phyloP scores from a whole-genome alignment of 2,797 vertebrate genomes.

The Catostomus latipinnis region DNA sequence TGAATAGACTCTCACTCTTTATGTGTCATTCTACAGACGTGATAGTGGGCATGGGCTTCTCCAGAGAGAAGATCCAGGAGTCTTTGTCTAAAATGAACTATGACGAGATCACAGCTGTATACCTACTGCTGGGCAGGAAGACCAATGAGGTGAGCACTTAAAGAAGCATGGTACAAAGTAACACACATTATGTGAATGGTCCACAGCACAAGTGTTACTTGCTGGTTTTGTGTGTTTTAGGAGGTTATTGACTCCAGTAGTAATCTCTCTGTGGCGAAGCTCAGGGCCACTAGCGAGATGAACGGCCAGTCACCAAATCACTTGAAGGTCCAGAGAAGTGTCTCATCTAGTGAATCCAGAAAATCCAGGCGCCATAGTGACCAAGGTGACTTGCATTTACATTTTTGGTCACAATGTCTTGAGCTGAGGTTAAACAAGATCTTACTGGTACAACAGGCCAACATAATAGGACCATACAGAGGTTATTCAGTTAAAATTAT shows the following conservation, averaged over 20 bases:
- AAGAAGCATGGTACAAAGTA: background rate
- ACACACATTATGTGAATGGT: background rate
- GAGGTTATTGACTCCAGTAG: constrained; percentile 95
- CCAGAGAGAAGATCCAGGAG: constrained; percentile 96
- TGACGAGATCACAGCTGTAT: constrained; percentile 96
- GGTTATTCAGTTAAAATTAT: too few species aligned
- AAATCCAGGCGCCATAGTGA: constrained; percentile 97
- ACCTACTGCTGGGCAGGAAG: constrained; percentile 94
- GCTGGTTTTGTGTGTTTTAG: constrained; percentile 64
- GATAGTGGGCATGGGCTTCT: constrained; percentile 98
- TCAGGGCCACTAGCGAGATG: constrained; percentile 92
- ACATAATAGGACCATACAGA: background rate
- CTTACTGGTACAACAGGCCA: background rate
- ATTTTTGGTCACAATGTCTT: background rate
- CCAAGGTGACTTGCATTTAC: constrained; percentile 82
- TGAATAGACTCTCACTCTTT: background rate
- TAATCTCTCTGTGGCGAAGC: constrained; percentile 93
- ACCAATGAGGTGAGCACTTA: constrained; percentile 86
- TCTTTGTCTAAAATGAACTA: constrained; percentile 99
- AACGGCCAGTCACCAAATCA: constrained; percentile 95
- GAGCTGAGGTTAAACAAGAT: background rate
- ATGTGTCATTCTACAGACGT: constrained; percentile 80
- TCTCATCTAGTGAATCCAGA: constrained; percentile 87
- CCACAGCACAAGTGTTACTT: background rate
- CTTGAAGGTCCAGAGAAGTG: constrained; percentile 92